These are phyloP conservation scores for Temnothorax curvispinosus DNA, from an alignment of 1,140 invertebrate species.

Conservation along the genomic window DNA sequence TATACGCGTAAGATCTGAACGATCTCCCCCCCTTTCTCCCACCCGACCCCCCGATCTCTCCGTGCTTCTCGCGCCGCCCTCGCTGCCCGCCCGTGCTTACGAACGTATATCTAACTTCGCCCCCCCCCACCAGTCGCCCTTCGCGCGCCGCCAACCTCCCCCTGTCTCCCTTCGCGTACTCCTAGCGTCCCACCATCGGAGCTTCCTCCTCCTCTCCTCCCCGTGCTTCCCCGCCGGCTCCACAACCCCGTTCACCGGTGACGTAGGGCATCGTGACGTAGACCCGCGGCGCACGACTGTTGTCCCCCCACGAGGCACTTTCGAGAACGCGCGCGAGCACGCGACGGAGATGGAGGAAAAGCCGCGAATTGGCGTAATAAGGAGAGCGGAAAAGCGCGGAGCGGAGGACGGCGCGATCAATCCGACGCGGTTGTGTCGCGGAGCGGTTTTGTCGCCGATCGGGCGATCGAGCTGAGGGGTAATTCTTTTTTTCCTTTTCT, in stretches of 20 bases:
- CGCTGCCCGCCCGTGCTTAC: constrained; percentile 53
- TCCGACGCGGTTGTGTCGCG: not conserved
- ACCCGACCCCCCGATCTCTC: not conserved
- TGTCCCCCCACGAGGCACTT: constrained; percentile 37
- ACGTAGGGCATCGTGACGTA: constrained; percentile 82
- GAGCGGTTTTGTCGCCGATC: not conserved
- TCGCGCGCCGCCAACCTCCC: constrained; percentile 65
- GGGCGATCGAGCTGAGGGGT: not conserved
- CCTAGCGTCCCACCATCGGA: constrained; percentile 57
- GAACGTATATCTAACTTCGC: constrained; percentile 36
- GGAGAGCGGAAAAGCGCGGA: constrained; percentile 2
- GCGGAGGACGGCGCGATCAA: not conserved
- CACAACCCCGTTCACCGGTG: constrained; percentile 81
- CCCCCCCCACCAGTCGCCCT: constrained; percentile 39
- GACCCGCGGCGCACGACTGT: constrained; percentile 70
- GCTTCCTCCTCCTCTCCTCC: constrained; percentile 62
- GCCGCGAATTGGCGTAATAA: not conserved
- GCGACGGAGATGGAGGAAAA: constrained; percentile 11
- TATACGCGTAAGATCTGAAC: not conserved
- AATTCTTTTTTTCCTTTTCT: not conserved
- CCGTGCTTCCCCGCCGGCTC: constrained; percentile 35
- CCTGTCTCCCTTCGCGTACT: constrained; percentile 48
- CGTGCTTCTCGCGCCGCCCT: constrained; percentile 55
- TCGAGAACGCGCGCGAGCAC: constrained; percentile 32
- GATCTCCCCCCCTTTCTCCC: not conserved